A percentile compares a stretch with the other conserved stretches of the same genome.
Conservation (phyloP, 1,140 invertebrate species). For the Cecropterus lyciades region DNA sequence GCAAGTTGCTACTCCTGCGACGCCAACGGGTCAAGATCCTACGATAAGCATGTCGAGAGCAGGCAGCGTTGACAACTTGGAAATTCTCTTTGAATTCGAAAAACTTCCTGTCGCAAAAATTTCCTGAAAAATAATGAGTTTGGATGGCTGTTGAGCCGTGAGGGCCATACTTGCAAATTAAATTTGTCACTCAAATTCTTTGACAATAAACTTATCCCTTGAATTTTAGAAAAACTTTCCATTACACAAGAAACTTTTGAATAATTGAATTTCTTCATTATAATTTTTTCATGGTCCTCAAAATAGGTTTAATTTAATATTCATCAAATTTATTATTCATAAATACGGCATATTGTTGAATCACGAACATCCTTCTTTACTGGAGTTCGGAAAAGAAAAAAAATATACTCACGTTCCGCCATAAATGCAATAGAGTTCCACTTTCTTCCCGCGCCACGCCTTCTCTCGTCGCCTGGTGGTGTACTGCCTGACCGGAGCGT, state of each 20-base stretch:
- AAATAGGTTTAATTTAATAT: too few relatives aligned
- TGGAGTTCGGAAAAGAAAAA: too few relatives aligned
- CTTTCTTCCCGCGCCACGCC: slow-evolving; percentile 91
- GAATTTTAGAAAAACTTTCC: slow-evolving; percentile 4
- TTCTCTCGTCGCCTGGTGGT: slow-evolving; percentile 93
- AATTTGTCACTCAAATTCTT: slow-evolving; percentile 28
- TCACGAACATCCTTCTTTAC: too few relatives aligned
- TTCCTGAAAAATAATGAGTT: slow-evolving; percentile 32
- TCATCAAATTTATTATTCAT: too few relatives aligned
- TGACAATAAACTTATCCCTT: background rate
- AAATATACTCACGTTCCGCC: slow-evolving; percentile 91
- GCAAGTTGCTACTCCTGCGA: slow-evolving; percentile 32
- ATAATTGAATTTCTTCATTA: background rate
- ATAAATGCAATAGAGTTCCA: slow-evolving; percentile 93
- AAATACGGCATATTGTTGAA: too few relatives aligned
- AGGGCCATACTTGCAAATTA: slow-evolving; percentile 24
- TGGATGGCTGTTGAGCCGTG: slow-evolving; percentile 11
- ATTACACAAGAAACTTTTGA: slow-evolving; percentile 19
- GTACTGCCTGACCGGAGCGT: slow-evolving; percentile 92
- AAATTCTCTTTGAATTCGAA: slow-evolving; percentile 32
- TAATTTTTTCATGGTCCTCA: too few relatives aligned
- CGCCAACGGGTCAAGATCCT: slow-evolving; percentile 28
- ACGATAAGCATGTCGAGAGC: slow-evolving; percentile 32
- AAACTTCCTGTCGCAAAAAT: slow-evolving; percentile 31
- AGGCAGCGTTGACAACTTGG: slow-evolving; percentile 26